Conservation (phyloP, 1,140 invertebrate species). For the Drosophila littoralis region DNA sequence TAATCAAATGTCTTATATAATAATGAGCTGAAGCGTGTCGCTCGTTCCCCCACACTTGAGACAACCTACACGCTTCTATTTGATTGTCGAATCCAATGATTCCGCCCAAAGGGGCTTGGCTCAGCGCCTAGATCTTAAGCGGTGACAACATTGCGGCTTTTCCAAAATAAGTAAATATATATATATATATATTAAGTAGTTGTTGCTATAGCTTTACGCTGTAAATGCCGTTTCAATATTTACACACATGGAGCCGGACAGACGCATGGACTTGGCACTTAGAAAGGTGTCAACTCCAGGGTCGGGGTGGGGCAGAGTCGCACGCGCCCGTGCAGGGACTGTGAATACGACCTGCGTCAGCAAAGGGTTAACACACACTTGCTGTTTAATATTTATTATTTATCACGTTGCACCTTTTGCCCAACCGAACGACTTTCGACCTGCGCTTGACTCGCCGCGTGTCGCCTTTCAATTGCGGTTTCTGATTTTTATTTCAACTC, state of each 20-base stretch:
- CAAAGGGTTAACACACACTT: neutral
- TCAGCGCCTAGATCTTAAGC: neutral
- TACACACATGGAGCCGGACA: slow-evolving; percentile 22
- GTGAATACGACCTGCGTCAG: neutral
- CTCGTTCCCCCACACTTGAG: neutral
- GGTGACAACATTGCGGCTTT: neutral
- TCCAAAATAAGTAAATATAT: neutral
- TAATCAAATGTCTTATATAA: slow-evolving; percentile 17
- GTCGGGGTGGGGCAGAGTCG: too few relatives aligned
- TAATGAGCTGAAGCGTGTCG: neutral
- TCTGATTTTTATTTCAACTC: too few relatives aligned
- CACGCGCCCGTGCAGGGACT: too few relatives aligned
- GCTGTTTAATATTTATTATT: too few relatives aligned
- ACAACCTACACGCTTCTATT: neutral
- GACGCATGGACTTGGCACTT: slow-evolving; percentile 25
- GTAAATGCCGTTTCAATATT: slow-evolving; percentile 59
- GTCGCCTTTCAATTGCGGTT: too few relatives aligned
- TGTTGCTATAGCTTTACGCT: slow-evolving; percentile 43
- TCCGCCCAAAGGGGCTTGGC: slow-evolving; percentile 9
- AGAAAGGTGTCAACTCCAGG: slow-evolving; percentile 54
- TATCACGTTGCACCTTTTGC: too few relatives aligned
- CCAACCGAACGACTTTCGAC: too few relatives aligned
- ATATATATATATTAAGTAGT: neutral
- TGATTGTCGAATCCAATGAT: neutral
- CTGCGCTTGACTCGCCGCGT: too few relatives aligned